Percentiles rank a stretch among this genome's conserved stretches.
Evolutionary conservation across 2,888 invertebrate species (phyloP).

Genomic region (Lottia scabra): DNA sequence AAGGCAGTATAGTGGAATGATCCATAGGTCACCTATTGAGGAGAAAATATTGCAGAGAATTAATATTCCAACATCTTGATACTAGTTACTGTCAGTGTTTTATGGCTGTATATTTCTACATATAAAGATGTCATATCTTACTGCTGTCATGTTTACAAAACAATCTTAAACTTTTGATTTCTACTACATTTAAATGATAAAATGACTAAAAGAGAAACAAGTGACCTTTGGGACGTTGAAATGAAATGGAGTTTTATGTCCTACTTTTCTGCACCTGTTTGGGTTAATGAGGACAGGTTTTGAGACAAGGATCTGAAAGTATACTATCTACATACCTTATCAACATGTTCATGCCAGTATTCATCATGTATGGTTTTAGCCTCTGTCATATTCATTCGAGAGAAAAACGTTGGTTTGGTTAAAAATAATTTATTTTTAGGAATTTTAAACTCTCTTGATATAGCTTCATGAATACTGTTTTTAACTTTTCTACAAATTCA

Average conservation of each 20-base stretch:
- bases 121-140: too few species aligned
- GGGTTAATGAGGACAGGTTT: too few species aligned
- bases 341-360: slow-evolving; percentile 91
- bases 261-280: too few species aligned
- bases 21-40: slow-evolving; percentile 81
- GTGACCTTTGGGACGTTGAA: too few species aligned
- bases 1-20: slow-evolving; percentile 89
- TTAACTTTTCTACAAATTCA: slow-evolving; percentile 75
- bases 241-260: too few species aligned
- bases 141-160: too few species aligned
- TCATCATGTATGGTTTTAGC: slow-evolving; percentile 85
- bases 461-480: slow-evolving; percentile 81
- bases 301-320: too few species aligned
- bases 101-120: too few species aligned
- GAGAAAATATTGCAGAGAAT: neutral
- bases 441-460: slow-evolving; percentile 82
- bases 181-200: too few species aligned
- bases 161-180: too few species aligned
- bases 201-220: too few species aligned
- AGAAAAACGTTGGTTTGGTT: slow-evolving; percentile 91
- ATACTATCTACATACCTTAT: slow-evolving; percentile 76
- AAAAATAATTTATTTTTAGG: slow-evolving; percentile 77
- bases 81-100: too few species aligned
- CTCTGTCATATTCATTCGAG: slow-evolving; percentile 79
- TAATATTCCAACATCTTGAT: neutral